Base-by-base conservation (phyloP, 1,140 invertebrate genomes). In the Zaprionus africanus region DNA sequence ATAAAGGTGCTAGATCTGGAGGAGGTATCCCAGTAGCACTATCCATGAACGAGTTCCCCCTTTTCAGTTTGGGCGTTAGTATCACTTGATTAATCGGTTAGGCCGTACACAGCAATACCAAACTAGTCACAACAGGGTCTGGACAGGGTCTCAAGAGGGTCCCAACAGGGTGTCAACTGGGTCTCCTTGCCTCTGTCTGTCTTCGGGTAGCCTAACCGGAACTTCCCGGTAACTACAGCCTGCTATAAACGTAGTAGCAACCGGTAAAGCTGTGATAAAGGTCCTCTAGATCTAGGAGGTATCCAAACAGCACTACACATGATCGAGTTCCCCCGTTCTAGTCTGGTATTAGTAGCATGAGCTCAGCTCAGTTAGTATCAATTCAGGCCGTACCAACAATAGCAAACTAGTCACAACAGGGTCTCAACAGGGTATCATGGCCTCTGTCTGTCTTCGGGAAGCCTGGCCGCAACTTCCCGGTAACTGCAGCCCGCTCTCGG, bases 141-240 rank as follows among this genome's bases (percentile, higher is more conserved):
- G n/a, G n/a, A n/a, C n/a, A n/a, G n/a, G n/a, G n/a, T n/a, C n/a
- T n/a, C n/a, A n/a, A n/a, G n/a, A n/a, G n/a, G n/a, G 56, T 26
- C 53, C 34, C 31, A 31, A 41, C 41, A 31, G 28, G 56, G 19
- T 53, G n/a, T 38, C 28, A 24, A 9, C 31, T 11, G 31, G 31
- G 46, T 51, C n/a, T 46, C n/a, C 41, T 38, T 15, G 38, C 11
- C 19, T 61, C 15, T 26, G 34, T 51, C 34, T 26, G 24, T 12
- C n/a, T 41, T 28, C n/a, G 54, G 49, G 26, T 65, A 64, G 17
- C 53, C 61, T 28, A 19, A 57, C 63, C 41, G 15, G 57, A 67
- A 68, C 17, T 82, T 83, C 76, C 59, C 41, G 31, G 66, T 83
- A 82, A 72, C 49, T 57, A 34, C 49, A 60, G 34, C 36, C 64